These are phyloP conservation scores for Antheraea pernyi DNA, from an alignment of 1,140 invertebrate genomes.

Conservation along the genomic window DNA sequence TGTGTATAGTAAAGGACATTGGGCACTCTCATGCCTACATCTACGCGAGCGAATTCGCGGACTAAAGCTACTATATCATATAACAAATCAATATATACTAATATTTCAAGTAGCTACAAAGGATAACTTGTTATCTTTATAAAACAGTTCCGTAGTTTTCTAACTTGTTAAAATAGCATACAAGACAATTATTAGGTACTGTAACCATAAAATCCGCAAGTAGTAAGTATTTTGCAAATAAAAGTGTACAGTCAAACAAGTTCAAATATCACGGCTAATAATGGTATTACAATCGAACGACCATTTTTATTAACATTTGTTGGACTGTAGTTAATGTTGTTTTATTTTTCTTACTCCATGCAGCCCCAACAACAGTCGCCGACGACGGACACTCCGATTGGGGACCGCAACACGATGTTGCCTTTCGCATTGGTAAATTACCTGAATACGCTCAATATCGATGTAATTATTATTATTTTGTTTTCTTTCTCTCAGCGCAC, in stretches of 20 bases:
- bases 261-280: conserved; percentile 2
- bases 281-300: not conserved
- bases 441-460: conserved; percentile 74
- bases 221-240: no score
- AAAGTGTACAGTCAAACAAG: not conserved
- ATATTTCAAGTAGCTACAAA: no score
- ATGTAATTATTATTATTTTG: conserved; percentile 71
- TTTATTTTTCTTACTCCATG: conserved; percentile 3
- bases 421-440: conserved; percentile 78
- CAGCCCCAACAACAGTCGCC: conserved; percentile 73
- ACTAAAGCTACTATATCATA: no score
- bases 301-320: not conserved
- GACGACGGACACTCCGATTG: conserved; percentile 65
- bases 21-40: no score
- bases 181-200: no score
- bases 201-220: no score
- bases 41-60: no score
- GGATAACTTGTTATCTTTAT: no score
- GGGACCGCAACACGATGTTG: conserved; percentile 69
- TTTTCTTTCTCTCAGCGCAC: conserved; percentile 47
- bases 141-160: no score
- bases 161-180: no score
- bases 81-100: no score
- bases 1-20: no score
- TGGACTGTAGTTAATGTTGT: not conserved